A percentile compares a stretch with the other conserved stretches of the same genome.
These are phyloP conservation scores for Hirtodrosophila cameraria DNA, from an alignment of 2,888 invertebrate species.

Conservation along the genomic window DNA sequence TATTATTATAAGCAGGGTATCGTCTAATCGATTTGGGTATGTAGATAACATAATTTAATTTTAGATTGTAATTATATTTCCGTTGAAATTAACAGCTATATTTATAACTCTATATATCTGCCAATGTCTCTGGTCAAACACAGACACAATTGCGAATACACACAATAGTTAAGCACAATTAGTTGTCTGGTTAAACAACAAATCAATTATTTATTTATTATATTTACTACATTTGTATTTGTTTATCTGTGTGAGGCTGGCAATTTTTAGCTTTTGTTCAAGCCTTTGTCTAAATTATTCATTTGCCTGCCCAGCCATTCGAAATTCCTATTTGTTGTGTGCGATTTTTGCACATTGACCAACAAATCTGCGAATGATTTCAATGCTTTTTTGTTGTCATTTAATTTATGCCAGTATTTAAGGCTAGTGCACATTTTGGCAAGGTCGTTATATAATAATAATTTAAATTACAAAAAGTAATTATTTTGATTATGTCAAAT, in stretches of 20 bases:
- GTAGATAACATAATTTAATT: not conserved
- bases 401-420: conserved; percentile 4
- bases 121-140: conserved; percentile 10
- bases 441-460: conserved; percentile 48
- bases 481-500: too few species aligned
- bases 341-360: conserved; percentile 18
- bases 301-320: conserved; percentile 12
- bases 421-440: conserved; percentile 22
- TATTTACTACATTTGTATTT: conserved; percentile 46
- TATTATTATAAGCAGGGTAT: conserved; percentile 1
- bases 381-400: conserved; percentile 3
- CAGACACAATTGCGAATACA: conserved; percentile 8
- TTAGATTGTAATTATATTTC: conserved; percentile 53
- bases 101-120: conserved; percentile 20
- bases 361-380: conserved; percentile 33
- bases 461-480: too few species aligned
- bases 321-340: conserved; percentile 30
- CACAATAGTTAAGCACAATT: conserved; percentile 56
- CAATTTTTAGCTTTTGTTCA: conserved; percentile 59
- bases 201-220: conserved; percentile 68
- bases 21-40: not conserved
- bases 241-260: conserved; percentile 31
- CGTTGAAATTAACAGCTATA: conserved; percentile 40
- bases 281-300: conserved; percentile 60
- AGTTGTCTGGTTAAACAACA: conserved; percentile 60